These are phyloP conservation scores for Neodiprion pinetum DNA, from an alignment of 1,140 invertebrate genomes.

Conservation along the genomic window DNA sequence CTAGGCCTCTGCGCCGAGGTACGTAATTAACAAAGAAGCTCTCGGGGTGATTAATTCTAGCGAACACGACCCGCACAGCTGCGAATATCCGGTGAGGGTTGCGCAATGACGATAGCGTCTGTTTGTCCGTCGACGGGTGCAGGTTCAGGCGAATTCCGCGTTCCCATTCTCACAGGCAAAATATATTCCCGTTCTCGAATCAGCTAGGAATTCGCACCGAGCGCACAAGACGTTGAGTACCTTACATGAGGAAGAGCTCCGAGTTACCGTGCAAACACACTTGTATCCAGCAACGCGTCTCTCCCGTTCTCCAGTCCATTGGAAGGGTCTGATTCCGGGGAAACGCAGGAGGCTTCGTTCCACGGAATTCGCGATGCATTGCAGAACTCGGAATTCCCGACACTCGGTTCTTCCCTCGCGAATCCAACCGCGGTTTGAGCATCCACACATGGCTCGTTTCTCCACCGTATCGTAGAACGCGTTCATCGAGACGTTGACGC, in stretches of 20 bases:
- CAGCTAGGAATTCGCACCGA: background rate
- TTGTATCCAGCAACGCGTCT: background rate
- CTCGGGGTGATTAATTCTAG: background rate
- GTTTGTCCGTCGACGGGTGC: background rate
- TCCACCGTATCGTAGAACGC: background rate
- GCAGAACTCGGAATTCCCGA: slow-evolving; percentile 16
- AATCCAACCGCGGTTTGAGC: too few relatives aligned
- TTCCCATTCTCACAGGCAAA: background rate
- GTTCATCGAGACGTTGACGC: background rate
- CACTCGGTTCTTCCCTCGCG: slow-evolving; percentile 23
- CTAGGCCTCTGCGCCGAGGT: background rate
- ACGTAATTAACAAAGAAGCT: slow-evolving; percentile 3
- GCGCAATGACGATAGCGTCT: background rate
- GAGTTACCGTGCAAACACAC: too few relatives aligned
- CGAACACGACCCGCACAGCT: background rate
- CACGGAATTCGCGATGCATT: slow-evolving; percentile 30
- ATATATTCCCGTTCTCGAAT: background rate
- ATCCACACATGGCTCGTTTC: background rate
- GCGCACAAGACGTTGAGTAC: background rate
- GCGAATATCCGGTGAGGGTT: background rate
- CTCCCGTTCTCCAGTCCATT: background rate
- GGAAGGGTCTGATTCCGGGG: background rate
- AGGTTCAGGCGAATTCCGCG: background rate
- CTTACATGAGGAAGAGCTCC: too few relatives aligned
- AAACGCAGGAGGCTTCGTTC: too few relatives aligned